Evolutionary conservation across 2,797 vertebrate species (phyloP).

Genomic region (Sebastes oblongus): DNA sequence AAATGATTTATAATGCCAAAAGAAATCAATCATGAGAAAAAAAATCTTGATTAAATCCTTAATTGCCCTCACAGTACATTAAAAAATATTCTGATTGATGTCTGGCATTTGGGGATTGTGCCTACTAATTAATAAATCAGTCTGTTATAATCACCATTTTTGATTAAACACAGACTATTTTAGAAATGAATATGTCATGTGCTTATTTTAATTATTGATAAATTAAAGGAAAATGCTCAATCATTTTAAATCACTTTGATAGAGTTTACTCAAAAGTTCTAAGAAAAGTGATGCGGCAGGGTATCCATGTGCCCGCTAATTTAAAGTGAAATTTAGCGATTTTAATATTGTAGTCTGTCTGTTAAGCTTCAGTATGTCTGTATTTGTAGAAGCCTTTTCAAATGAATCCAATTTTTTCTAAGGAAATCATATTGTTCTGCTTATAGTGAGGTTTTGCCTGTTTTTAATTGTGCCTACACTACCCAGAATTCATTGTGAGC

Average conservation of each 20-base stretch:
- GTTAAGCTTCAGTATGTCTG: neutral
- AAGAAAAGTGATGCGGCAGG: neutral
- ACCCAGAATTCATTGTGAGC: neutral
- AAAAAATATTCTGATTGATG: neutral
- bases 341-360: neutral
- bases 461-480: neutral
- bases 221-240: no score
- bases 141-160: constrained; percentile 14
- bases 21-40: neutral
- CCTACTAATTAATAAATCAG: neutral
- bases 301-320: neutral
- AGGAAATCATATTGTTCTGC: neutral
- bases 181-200: neutral
- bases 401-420: neutral
- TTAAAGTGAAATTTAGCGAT: neutral
- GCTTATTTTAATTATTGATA: neutral
- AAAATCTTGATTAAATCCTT: constrained; percentile 1
- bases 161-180: constrained; percentile 16
- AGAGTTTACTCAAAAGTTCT: neutral
- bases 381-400: neutral
- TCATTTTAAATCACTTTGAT: constrained; percentile 47
- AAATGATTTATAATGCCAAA: neutral
- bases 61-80: neutral
- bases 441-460: neutral
- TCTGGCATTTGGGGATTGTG: constrained; percentile 1